Evolutionary conservation across 1,140 invertebrate genomes (phyloP).

Genomic region (Lucilia sericata): DNA sequence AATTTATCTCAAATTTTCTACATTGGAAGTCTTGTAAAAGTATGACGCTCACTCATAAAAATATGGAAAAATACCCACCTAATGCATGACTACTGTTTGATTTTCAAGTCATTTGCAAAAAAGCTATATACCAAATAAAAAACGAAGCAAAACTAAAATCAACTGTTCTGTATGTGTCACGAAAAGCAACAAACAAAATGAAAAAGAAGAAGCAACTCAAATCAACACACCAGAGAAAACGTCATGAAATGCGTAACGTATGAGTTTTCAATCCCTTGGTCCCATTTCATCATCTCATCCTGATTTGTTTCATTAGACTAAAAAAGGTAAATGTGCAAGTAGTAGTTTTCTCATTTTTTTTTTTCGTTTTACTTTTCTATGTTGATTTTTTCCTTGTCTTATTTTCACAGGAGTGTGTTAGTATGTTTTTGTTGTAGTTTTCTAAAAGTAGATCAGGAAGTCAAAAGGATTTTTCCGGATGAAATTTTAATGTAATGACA

Average conservation of each 20-base stretch:
- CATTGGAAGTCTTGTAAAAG: too few relatives aligned
- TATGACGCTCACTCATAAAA: too few relatives aligned
- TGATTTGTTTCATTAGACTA: conserved; percentile 11
- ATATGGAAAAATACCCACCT: too few relatives aligned
- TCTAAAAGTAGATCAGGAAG: conserved; percentile 17
- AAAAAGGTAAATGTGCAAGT: background rate
- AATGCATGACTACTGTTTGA: too few relatives aligned
- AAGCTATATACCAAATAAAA: background rate
- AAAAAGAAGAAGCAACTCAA: background rate
- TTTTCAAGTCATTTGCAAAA: background rate
- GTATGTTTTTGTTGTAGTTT: background rate
- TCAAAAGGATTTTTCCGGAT: conserved; percentile 20
- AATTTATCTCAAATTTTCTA: too few relatives aligned
- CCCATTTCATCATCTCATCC: conserved; percentile 18
- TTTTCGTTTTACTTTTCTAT: background rate
- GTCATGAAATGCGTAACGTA: conserved; percentile 5
- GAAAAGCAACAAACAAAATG: background rate
- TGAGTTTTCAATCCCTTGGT: background rate
- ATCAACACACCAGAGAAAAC: background rate
- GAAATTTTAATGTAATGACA: conserved; percentile 29
- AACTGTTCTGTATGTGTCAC: background rate
- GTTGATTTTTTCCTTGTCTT: background rate
- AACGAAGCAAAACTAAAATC: background rate
- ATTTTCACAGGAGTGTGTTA: background rate
- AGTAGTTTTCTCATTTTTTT: background rate